Conservation (phyloP, 1,140 invertebrate species). For the Rhopalosiphum maidis region DNA sequence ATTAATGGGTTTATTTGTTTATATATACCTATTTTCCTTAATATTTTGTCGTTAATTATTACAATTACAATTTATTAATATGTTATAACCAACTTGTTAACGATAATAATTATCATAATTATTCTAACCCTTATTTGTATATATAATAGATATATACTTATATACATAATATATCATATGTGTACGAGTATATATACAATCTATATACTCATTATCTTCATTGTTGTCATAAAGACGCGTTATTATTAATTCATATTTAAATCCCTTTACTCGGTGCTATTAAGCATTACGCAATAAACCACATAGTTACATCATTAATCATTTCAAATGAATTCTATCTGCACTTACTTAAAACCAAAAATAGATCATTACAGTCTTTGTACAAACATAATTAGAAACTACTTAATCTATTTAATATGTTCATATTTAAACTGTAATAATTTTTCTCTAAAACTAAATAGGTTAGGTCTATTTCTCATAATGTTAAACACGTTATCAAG, state of each 20-base stretch:
- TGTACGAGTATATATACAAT: background rate
- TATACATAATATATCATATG: background rate
- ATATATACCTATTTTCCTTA: background rate
- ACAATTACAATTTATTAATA: background rate
- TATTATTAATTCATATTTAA: slow-evolving; percentile 20
- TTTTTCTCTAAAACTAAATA: background rate
- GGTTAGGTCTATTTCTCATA: background rate
- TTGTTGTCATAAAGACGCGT: background rate
- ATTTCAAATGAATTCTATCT: background rate
- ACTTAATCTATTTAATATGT: background rate
- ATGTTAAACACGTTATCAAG: too few relatives aligned
- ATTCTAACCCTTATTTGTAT: background rate
- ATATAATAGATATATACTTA: background rate
- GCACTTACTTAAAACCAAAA: background rate
- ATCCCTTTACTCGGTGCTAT: background rate
- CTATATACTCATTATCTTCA: background rate
- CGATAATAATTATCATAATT: background rate
- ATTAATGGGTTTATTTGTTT: background rate
- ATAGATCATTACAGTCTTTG: background rate
- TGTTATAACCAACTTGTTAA: background rate
- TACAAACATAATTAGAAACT: background rate
- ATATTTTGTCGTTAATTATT: background rate
- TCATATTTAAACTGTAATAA: background rate
- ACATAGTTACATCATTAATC: background rate
- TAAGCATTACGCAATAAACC: background rate